These are phyloP conservation scores for Rhabdornis inornatus DNA, from an alignment of 2,113 vertebrate genomes.

Conservation along the genomic window DNA sequence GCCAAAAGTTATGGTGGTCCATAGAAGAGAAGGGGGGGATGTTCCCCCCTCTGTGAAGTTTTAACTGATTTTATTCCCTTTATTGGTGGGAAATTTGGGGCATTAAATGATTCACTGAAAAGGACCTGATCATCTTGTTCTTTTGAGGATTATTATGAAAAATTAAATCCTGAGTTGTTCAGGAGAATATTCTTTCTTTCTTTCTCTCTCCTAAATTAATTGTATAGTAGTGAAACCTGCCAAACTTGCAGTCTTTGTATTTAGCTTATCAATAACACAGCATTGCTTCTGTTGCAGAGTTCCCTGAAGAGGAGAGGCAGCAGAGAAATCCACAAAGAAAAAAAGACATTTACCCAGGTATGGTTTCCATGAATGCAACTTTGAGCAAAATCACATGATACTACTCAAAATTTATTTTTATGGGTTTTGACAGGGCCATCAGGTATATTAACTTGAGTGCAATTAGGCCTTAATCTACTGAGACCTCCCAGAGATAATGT, in stretches of 20 bases:
- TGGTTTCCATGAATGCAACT: not conserved
- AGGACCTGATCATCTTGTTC: not conserved
- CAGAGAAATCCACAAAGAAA: slow-evolving; percentile 92
- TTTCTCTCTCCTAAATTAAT: not conserved
- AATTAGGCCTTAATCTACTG: not conserved
- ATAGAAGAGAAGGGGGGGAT: not conserved
- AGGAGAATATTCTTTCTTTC: not conserved
- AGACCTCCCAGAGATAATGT: not conserved
- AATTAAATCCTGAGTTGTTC: not conserved
- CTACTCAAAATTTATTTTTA: not conserved
- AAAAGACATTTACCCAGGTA: slow-evolving; percentile 90
- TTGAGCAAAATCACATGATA: not conserved
- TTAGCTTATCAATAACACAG: slow-evolving; percentile 24
- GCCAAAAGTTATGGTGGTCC: not conserved
- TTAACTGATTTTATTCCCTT: not conserved
- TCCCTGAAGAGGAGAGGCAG: slow-evolving; percentile 90
- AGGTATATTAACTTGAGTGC: not conserved
- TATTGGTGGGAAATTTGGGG: not conserved
- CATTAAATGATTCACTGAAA: not conserved
- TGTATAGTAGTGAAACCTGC: not conserved
- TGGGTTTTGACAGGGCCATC: not conserved
- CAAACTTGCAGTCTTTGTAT: not conserved
- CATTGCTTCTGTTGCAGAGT: slow-evolving; percentile 77
- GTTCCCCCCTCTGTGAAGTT: not conserved
- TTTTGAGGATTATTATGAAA: not conserved